Percentiles rank a stretch among this genome's conserved stretches.
phyloP scores from a whole-genome alignment of 2,888 invertebrate species.

The Pristionchus fissidentatus region DNA sequence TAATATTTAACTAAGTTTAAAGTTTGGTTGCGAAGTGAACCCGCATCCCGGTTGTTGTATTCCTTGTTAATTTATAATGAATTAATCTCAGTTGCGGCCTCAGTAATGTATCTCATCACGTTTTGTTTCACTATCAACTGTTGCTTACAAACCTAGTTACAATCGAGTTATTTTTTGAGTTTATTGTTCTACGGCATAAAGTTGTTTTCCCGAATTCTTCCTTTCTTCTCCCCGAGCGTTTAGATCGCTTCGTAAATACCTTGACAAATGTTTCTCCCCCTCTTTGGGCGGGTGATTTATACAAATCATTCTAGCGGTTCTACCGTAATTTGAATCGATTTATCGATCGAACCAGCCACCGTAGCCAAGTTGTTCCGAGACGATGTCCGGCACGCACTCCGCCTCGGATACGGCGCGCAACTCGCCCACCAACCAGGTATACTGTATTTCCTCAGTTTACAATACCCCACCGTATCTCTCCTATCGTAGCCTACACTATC shows the following conservation, averaged over 20 bases:
- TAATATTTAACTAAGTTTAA: neutral
- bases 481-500: neutral
- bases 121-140: conserved; percentile 8
- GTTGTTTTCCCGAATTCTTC: neutral
- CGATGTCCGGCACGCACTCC: conserved; percentile 46
- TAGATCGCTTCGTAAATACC: neutral
- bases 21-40: too few species aligned
- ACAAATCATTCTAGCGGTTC: neutral
- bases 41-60: conserved; percentile 8
- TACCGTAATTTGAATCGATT: neutral
- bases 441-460: neutral
- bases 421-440: conserved; percentile 47
- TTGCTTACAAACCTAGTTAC: neutral
- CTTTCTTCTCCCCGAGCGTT: neutral
- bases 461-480: neutral
- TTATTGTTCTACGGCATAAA: conserved; percentile 7
- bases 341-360: conserved; percentile 15
- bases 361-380: neutral
- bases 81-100: conserved; percentile 24
- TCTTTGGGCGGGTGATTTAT: too few species aligned
- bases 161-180: neutral
- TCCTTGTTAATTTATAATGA: conserved; percentile 30
- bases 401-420: conserved; percentile 46
- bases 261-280: too few species aligned
- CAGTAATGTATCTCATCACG: neutral